Base-by-base conservation (phyloP, 2,113 vertebrate genomes). In the Glaucidium brasilianum region DNA sequence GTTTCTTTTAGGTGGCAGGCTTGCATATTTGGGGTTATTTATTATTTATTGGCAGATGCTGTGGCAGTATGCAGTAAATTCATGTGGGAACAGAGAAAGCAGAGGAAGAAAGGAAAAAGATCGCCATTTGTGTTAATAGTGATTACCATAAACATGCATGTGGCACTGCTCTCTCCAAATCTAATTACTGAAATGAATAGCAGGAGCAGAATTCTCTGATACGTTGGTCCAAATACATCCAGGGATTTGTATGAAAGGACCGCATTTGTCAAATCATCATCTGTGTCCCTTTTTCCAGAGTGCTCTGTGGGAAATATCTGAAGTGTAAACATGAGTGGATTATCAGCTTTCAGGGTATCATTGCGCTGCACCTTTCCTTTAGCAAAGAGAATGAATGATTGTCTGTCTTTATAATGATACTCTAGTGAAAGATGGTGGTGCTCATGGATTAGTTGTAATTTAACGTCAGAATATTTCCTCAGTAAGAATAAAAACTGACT, bases 241-340 rank as follows among this genome's bases (percentile, higher is more conserved):
- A 76, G 94, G 90, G 95, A 86, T 90, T 84, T 39, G 25, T 59
- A 32, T 88, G 92, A 95, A 97, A 96, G 58, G 86, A 85, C 34
- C 62, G 49, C 52, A 90, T 85, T 92, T 96, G 75, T 80, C 80
- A 97, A 83, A 92, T 71, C 88, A 74, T 93, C 79, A 71, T 75
- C 69, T 86, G 60, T 91, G 85, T 89, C 85, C 68, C 78, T 79
- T 63, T 49, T 88, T 90, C 66, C 79, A 78, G 59, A 75, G 75
- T 73, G 93, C 84, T 97, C 84, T 69, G 55, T 80, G 82, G 75
- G 73, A 96, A 90, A 79, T 58, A 92, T 23, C 58, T 72, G 19
- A 95, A 96, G 66, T 95, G 79, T 95, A 98, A 96, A 91, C 74
- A 94, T 39, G 62, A 96, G 69, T 93, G 95, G 86, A 96, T 97